Evolutionary conservation across 2,113 vertebrate genomes (phyloP).

Genomic region (Loxodonta africana): DNA sequence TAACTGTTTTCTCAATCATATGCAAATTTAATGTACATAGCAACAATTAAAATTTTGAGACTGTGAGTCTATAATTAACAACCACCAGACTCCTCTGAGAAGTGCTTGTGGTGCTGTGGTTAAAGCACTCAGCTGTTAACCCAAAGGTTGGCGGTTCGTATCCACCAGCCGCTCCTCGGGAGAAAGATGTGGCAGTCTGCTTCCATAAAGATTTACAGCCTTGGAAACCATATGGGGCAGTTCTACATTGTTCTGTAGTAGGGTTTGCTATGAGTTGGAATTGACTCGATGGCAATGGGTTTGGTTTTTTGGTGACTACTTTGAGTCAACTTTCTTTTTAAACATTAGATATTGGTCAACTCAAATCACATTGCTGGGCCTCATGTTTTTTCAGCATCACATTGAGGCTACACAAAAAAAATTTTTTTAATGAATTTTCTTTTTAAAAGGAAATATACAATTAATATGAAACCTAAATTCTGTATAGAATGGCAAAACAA

Average conservation of each 20-base stretch:
- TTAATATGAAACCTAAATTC: conserved; percentile 11
- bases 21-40: conserved; percentile 1
- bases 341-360: not conserved
- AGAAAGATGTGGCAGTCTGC: no score
- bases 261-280: no score
- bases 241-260: no score
- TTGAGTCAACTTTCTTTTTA: conserved; percentile 13
- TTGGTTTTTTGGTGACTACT: not conserved
- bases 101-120: no score
- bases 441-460: conserved; percentile 30
- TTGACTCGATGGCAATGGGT: no score
- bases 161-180: no score
- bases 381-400: conserved; percentile 42
- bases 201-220: no score
- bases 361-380: not conserved
- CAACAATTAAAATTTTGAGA: conserved; percentile 37
- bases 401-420: not conserved
- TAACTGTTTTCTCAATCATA: conserved; percentile 27
- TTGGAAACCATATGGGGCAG: no score
- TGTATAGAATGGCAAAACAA: conserved; percentile 48
- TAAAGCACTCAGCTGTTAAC: no score
- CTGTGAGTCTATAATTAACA: not conserved
- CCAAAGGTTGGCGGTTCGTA: not conserved
- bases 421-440: conserved; percentile 28
- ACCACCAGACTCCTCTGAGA: not conserved